Evolutionary conservation across 1,140 invertebrate genomes (phyloP), one percentile per base, ranked within the genome.

Genomic region (Lepidurus apus): DNA sequence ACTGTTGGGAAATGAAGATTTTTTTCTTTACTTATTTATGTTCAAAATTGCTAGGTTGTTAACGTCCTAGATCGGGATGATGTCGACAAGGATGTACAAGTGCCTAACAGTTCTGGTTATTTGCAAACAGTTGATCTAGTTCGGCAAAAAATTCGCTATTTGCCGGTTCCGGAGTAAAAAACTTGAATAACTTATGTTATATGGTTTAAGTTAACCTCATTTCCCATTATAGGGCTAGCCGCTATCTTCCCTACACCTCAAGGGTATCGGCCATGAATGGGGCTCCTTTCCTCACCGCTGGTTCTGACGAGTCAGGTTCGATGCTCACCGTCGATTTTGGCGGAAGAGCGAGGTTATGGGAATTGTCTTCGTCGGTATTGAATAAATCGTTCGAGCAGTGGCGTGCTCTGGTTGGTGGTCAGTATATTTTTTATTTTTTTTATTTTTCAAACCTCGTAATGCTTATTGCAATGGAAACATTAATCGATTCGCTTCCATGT

Each of bases 261-360:
- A n/a, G 53, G 53, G 13, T 21, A n/a, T 65, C 74, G n/a, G 13
- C 42, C 1, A 75, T 43, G 44, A 43, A 26, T 10, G 44, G 44
- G 17, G 7, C 42, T 24, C 34, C 74, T 42, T 34, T 75, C 42
- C 44, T n/a, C 21, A 24, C 5, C 7, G 42, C 11, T 5, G 74
- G 42, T 26, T 26, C 9, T 10, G 21, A 11, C n/a, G 21, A 75
- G 42, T 42, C 42, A n/a, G 24, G 43, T 26, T 34, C 76, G 21
- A 24, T 91, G 47, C 86, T 90, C 17, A 89, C 89, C 1, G 87
- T 91, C 17, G 91, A 92, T 82, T 83, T 84, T 7, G 84, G 85
- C 75, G 90, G 91, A 2, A 87, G 86, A 79, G 84, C 91, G 43
- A 84, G 89, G 44, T 81, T 90, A 11, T 92, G 89, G 90, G 89